A percentile compares a stretch with the other conserved stretches of the same genome.
phyloP scores from a whole-genome alignment of 2,888 invertebrate species.

The Luperina nickerlii region DNA sequence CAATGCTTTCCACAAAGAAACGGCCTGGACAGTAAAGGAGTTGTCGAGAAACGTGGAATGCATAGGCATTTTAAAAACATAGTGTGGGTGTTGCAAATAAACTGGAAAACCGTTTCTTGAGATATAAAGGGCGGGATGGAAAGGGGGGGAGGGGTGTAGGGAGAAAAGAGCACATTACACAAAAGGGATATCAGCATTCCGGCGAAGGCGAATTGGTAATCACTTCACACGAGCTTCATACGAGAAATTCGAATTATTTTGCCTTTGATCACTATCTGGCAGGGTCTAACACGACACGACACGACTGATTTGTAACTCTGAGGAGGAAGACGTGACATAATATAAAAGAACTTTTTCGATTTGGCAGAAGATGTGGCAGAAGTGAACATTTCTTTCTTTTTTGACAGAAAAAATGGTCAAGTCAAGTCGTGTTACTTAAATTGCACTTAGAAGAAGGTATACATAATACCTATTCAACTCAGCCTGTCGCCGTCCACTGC shows the following conservation, averaged over 20 bases:
- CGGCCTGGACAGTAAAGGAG: no score
- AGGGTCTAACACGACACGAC: neutral
- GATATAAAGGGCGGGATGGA: no score
- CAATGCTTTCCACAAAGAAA: no score
- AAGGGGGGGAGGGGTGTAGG: no score
- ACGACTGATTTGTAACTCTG: constrained; percentile 1
- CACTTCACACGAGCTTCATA: no score
- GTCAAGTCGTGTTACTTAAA: neutral
- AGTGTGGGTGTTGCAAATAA: no score
- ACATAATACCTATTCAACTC: neutral
- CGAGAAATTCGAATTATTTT: neutral
- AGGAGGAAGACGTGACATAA: neutral
- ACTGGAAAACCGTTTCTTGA: no score
- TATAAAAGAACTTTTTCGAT: neutral
- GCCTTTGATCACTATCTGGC: constrained; percentile 25
- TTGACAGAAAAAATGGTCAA: neutral
- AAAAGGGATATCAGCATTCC: no score
- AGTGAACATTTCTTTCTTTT: neutral
- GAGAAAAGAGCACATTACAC: no score
- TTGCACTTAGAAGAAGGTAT: neutral
- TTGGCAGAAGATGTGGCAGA: neutral
- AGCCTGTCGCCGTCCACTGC: neutral
- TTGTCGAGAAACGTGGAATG: no score
- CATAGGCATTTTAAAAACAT: no score
- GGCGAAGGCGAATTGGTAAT: no score